Conservation (phyloP, 2,113 vertebrate genomes). For the Baryphthengus martii region DNA sequence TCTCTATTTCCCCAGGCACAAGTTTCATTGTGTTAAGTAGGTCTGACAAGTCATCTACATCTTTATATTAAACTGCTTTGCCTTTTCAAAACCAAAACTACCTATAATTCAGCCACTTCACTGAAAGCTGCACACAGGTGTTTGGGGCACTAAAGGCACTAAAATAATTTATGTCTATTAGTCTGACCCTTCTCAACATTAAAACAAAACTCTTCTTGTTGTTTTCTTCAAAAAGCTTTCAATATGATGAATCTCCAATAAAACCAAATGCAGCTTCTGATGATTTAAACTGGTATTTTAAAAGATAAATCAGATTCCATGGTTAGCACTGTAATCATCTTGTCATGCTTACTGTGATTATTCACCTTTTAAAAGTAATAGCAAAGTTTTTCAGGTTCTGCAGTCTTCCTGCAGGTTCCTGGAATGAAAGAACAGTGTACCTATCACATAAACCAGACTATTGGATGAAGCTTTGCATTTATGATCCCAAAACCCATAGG, state of each 20-base stretch:
- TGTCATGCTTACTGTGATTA: slow-evolving; percentile 62
- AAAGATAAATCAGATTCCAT: slow-evolving; percentile 52
- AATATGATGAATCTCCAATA: slow-evolving; percentile 63
- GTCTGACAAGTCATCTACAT: neutral
- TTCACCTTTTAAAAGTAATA: slow-evolving; percentile 58
- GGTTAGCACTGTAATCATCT: slow-evolving; percentile 55
- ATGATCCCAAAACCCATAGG: neutral
- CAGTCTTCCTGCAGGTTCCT: slow-evolving; percentile 4
- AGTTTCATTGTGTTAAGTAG: neutral
- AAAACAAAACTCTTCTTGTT: slow-evolving; percentile 60
- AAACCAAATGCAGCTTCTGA: slow-evolving; percentile 50
- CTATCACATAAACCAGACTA: neutral
- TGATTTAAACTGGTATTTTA: slow-evolving; percentile 62
- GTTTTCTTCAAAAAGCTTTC: slow-evolving; percentile 66
- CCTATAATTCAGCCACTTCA: slow-evolving; percentile 28
- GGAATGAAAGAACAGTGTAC: slow-evolving; percentile 21
- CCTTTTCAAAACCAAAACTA: slow-evolving; percentile 2
- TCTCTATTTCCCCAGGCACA: neutral
- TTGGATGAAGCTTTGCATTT: neutral
- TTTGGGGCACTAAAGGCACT: slow-evolving; percentile 1
- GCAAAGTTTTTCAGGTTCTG: slow-evolving; percentile 48
- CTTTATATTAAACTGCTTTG: slow-evolving; percentile 22
- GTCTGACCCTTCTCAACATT: slow-evolving; percentile 33
- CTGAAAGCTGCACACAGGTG: slow-evolving; percentile 32
- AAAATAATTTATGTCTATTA: slow-evolving; percentile 55